A percentile compares a stretch with the other conserved stretches of the same genome.
These are phyloP conservation scores for Hozukius guyotensis DNA, from an alignment of 2,797 vertebrate genomes.

Conservation along the genomic window DNA sequence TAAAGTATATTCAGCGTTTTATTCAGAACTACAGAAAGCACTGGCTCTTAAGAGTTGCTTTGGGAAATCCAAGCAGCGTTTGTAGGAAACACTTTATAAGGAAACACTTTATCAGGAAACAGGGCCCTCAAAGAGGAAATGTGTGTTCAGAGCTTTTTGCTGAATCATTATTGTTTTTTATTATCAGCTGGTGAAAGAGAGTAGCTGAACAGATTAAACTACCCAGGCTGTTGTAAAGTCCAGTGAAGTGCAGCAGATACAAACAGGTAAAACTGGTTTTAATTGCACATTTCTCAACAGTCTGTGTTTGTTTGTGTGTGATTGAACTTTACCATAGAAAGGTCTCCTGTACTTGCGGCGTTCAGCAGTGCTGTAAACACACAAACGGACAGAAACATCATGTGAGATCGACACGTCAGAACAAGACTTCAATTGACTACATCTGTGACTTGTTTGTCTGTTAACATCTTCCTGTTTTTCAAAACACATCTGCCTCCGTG, in stretches of 20 bases:
- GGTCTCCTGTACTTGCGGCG: conserved; percentile 77
- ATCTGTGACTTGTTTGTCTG: background rate
- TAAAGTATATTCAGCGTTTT: background rate
- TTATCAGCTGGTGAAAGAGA: background rate
- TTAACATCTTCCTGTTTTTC: background rate
- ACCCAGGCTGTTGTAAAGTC: background rate
- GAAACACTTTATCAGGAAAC: background rate
- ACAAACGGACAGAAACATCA: background rate
- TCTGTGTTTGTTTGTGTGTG: background rate
- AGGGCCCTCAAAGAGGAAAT: background rate
- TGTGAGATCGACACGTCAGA: background rate
- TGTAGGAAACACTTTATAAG: background rate
- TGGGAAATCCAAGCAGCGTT: background rate
- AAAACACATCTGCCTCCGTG: background rate
- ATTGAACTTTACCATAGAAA: conserved; percentile 62
- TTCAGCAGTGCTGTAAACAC: conserved; percentile 76
- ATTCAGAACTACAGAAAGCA: too few relatives aligned
- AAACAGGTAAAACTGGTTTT: background rate
- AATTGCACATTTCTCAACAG: accelerated
- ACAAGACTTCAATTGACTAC: background rate
- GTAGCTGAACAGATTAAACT: background rate
- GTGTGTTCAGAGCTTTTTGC: background rate
- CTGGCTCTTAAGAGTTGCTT: background rate
- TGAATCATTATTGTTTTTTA: background rate
- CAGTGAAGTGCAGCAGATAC: background rate